Conservation (phyloP, 30 jellyfish, hydroid and myxozoan genomes). For the Nemopilema nomurai region DNA sequence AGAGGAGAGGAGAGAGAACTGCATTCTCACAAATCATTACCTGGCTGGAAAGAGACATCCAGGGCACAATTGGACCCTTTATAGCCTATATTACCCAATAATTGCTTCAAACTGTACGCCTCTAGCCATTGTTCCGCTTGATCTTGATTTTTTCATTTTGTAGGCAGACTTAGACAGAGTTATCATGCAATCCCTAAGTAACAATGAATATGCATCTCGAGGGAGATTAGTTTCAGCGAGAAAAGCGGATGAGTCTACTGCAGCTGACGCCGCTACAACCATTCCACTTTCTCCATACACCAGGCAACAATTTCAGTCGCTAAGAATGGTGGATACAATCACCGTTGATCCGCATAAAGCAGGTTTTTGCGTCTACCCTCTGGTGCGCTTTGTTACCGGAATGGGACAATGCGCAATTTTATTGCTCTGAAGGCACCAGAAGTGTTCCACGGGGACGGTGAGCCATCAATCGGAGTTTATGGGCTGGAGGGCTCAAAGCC, state of each 20-base stretch:
- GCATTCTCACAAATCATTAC: too few species aligned
- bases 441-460: constrained; percentile 64
- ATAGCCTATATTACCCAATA: not conserved
- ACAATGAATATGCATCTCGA: not conserved
- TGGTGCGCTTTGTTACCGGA: constrained; percentile 75
- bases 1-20: too few species aligned
- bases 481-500: constrained; percentile 83
- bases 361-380: constrained; percentile 78
- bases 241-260: not conserved
- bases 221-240: not conserved
- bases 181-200: not conserved
- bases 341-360: constrained; percentile 76
- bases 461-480: constrained; percentile 58
- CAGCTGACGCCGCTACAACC: constrained; percentile 40
- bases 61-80: not conserved
- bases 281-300: constrained; percentile 53
- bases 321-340: constrained; percentile 64
- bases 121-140: not conserved
- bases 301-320: constrained; percentile 26
- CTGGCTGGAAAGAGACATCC: too few species aligned
- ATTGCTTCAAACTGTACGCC: not conserved
- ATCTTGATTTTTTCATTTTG: not conserved
- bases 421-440: constrained; percentile 65
- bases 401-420: constrained; percentile 66
- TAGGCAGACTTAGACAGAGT: not conserved